phyloP scores from a whole-genome alignment of 2,888 invertebrate genomes.

The Automeris io region DNA sequence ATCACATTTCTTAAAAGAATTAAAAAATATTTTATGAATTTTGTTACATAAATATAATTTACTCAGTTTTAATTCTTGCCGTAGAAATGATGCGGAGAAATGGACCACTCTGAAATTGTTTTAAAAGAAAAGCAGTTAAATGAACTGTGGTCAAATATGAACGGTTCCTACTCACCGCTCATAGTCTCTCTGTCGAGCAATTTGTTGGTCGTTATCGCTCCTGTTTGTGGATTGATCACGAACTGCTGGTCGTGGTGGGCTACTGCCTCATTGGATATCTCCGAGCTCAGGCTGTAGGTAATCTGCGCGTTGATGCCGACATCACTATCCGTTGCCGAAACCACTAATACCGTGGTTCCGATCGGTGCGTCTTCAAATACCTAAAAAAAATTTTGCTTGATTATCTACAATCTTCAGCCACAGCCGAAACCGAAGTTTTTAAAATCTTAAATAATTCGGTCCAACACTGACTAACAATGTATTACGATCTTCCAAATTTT shows the following conservation, averaged over 20 bases:
- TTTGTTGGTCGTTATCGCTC: constrained; percentile 92
- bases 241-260: constrained; percentile 83
- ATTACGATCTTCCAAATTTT: too few species aligned
- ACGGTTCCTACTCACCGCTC: constrained; percentile 61
- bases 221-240: constrained; percentile 93
- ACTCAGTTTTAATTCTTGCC: too few species aligned
- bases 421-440: neutral
- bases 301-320: constrained; percentile 96
- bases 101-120: too few species aligned
- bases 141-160: too few species aligned
- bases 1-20: too few species aligned
- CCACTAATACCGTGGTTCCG: constrained; percentile 93
- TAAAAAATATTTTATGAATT: too few species aligned
- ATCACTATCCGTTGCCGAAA: constrained; percentile 95
- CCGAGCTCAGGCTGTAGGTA: constrained; percentile 83
- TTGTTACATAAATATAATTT: too few species aligned
- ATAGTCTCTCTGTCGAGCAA: constrained; percentile 90
- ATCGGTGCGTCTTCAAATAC: constrained; percentile 95
- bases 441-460: neutral
- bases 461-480: too few species aligned
- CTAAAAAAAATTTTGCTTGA: too few species aligned
- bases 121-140: too few species aligned
- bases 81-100: too few species aligned
- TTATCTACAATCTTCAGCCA: too few species aligned
- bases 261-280: constrained; percentile 79